Evolutionary conservation across 2,888 invertebrate genomes (phyloP).

Genomic region (Orthonychiurus folsomi): DNA sequence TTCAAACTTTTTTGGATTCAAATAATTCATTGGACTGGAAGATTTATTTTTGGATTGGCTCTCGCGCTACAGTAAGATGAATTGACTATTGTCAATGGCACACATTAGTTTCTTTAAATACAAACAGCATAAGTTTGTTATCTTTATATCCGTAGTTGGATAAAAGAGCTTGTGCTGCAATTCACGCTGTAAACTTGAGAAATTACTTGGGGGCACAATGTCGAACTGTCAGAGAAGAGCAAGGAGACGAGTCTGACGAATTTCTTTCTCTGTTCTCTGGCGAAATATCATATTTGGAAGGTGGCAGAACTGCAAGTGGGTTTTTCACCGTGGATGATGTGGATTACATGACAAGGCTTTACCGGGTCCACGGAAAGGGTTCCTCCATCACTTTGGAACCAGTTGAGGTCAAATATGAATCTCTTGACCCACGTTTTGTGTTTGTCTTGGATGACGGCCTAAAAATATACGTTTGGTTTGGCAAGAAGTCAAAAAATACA

Average conservation of each 20-base stretch:
- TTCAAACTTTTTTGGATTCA: constrained; percentile 78
- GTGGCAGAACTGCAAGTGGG: constrained; percentile 92
- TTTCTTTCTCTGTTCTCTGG: constrained; percentile 85
- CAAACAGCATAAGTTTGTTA: background rate
- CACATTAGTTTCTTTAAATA: background rate
- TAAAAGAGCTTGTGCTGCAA: constrained; percentile 91
- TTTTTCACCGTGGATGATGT: constrained; percentile 94
- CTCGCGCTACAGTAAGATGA: constrained; percentile 70
- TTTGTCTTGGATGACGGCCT: constrained; percentile 82
- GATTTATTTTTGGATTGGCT: constrained; percentile 99
- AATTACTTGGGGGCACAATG: constrained; percentile 90
- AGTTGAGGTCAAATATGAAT: constrained; percentile 59
- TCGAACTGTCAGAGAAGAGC: constrained; percentile 92
- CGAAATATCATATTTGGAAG: constrained; percentile 89
- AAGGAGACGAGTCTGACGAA: constrained; percentile 92
- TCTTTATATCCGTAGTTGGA: constrained; percentile 57
- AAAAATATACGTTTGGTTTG: constrained; percentile 84
- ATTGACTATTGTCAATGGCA: background rate
- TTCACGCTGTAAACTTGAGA: constrained; percentile 95
- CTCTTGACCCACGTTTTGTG: constrained; percentile 83
- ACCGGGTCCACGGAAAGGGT: constrained; percentile 81
- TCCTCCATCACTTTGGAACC: constrained; percentile 78
- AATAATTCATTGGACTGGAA: constrained; percentile 74
- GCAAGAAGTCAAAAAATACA: constrained; percentile 76
- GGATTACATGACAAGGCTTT: constrained; percentile 71